Percentiles rank a stretch among this genome's conserved stretches.
These are phyloP conservation scores for Equus przewalskii DNA, from an alignment of 2,113 vertebrate species.

Conservation along the genomic window DNA sequence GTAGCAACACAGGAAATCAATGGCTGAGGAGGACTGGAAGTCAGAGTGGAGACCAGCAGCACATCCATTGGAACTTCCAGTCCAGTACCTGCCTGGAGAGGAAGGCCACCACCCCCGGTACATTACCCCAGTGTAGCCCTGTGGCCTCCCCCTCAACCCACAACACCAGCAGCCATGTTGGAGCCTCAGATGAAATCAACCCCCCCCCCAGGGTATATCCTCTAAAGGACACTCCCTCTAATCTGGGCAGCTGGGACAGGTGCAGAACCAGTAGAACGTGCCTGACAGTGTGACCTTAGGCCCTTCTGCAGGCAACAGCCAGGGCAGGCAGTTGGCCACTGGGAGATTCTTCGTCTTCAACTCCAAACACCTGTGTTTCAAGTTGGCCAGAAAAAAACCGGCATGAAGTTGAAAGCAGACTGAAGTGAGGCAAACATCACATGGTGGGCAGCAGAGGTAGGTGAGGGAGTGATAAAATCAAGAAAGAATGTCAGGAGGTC, in stretches of 20 bases:
- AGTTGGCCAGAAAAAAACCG: background rate
- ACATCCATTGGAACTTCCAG: background rate
- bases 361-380: background rate
- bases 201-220: too few relatives aligned
- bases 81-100: background rate
- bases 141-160: background rate
- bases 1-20: background rate
- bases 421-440: background rate
- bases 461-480: background rate
- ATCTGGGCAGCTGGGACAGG: background rate
- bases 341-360: background rate
- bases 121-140: too few relatives aligned
- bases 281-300: background rate
- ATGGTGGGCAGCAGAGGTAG: background rate
- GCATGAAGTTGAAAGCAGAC: background rate
- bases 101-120: background rate
- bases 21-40: fast-evolving
- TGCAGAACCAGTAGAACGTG: background rate
- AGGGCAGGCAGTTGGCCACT: background rate
- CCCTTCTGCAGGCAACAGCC: background rate
- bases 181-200: background rate
- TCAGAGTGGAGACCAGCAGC: background rate
- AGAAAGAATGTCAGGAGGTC: background rate
- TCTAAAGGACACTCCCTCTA: background rate
- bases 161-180: too few relatives aligned